A percentile compares a stretch with the other conserved stretches of the same genome.
Conservation (phyloP, 1,140 invertebrate genomes). For the Subanguina moxae region DNA sequence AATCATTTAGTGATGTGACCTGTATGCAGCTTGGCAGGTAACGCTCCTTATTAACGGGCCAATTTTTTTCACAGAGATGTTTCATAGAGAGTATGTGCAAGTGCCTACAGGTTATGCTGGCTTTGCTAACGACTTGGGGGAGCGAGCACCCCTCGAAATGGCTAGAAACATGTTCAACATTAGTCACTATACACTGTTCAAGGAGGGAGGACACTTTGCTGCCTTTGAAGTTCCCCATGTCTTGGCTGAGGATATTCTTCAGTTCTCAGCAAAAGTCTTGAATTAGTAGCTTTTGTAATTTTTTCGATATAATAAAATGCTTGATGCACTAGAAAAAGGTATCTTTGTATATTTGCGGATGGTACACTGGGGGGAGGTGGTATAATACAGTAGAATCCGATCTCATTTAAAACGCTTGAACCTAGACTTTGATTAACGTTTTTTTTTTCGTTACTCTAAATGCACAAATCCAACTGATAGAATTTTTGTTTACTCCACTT, state of each 20-base stretch:
- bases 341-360: too few relatives aligned
- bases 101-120: slow-evolving; percentile 41
- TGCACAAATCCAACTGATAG: too few relatives aligned
- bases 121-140: slow-evolving; percentile 36
- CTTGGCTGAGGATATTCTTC: slow-evolving; percentile 35
- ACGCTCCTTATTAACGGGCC: neutral
- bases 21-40: neutral
- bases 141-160: slow-evolving; percentile 21
- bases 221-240: slow-evolving; percentile 37
- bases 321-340: too few relatives aligned
- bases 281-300: neutral
- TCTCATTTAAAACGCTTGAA: too few relatives aligned
- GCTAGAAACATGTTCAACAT: slow-evolving; percentile 20
- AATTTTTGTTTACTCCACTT: too few relatives aligned
- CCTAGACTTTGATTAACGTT: too few relatives aligned
- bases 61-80: neutral
- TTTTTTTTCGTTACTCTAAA: too few relatives aligned
- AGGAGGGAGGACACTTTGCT: slow-evolving; percentile 44
- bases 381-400: too few relatives aligned
- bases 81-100: slow-evolving; percentile 22
- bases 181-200: slow-evolving; percentile 35
- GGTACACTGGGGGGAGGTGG: too few relatives aligned
- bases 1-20: slow-evolving; percentile 12
- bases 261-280: slow-evolving; percentile 20
- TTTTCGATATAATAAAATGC: too few relatives aligned